phyloP scores from a whole-genome alignment of 2,113 vertebrate species.

The Chlorocebus sabaeus region DNA sequence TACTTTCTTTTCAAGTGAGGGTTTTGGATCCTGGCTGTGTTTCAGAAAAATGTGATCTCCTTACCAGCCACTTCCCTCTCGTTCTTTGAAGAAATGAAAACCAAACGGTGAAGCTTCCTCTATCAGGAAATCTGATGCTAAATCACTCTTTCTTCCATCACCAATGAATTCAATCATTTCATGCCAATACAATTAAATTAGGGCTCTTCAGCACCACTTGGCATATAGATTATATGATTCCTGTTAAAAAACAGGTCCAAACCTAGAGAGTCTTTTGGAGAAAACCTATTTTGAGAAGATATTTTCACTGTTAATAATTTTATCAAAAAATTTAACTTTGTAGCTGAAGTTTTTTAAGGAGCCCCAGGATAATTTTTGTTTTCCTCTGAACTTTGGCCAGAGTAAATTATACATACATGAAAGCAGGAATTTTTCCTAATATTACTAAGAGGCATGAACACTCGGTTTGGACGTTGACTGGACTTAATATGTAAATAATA shows the following conservation, averaged over 20 bases:
- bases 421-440: neutral
- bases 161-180: slow-evolving; percentile 10
- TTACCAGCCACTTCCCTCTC: neutral
- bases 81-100: slow-evolving; percentile 9
- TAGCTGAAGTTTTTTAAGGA: neutral
- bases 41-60: slow-evolving; percentile 1
- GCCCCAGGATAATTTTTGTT: neutral
- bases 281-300: slow-evolving; percentile 5
- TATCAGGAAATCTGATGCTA: neutral
- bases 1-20: neutral
- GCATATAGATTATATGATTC: neutral
- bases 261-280: neutral
- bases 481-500: neutral
- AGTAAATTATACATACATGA: neutral
- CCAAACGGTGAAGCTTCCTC: neutral
- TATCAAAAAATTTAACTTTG: neutral
- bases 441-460: neutral
- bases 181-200: slow-evolving; percentile 25
- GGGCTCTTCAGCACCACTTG: neutral
- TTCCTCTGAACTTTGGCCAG: neutral
- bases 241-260: slow-evolving; percentile 25
- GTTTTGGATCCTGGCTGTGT: neutral
- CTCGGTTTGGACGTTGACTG: neutral
- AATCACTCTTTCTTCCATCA: neutral
- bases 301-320: slow-evolving; percentile 47